Evolutionary conservation across 1,140 invertebrate genomes (phyloP), one percentile per base, ranked within the genome.

Genomic region (Orius laevigatus): DNA sequence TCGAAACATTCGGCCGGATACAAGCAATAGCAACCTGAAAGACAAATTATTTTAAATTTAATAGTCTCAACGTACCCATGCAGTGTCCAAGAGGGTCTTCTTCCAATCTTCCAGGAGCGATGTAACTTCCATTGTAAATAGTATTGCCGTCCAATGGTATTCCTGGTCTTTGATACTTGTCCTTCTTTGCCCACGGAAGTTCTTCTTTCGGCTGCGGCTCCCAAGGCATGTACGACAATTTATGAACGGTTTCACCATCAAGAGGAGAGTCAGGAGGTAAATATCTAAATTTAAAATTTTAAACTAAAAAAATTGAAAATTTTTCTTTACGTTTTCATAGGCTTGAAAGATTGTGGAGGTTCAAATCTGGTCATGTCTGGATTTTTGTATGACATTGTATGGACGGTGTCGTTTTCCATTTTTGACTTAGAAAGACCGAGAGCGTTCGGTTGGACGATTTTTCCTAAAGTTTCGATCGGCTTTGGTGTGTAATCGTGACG

Each of bases 401-500:
- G 32, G 2, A 51, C 47, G 1, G 53, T 45, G 25, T 44, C 44
- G 12, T 38, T 33, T 16, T 53, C 53, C 48, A 57, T 53, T 40
- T 43, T 48, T 8, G 51, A 43, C 16, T 42, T 44, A 9, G 55
- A 55, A 14, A 57, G 44, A 2, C 53, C 55, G 10, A 57, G 38
- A 12, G 52, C 53, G 6, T 49, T 48, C 0, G 44, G 45, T 10
- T 52, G 48, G 8, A 55, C 25, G 19, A 53, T 36, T 15, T 49
- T 51, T n/a, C 33, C 36, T 4, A 46, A 20, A 3, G 48, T 44
- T 14, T 49, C 41, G 2, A 57, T 53, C 4, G 48, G 50, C 44
- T 57, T 57, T 11, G 51, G 50, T 12, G 53, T 54, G 41, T 46
- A 57, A 32, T 57, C 55, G 33, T 57, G 55, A 40, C 52, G 52